Percentiles rank a stretch among this genome's conserved stretches.
Evolutionary conservation across 2,797 vertebrate genomes (phyloP).

Genomic region (Lacerta viridis): DNA sequence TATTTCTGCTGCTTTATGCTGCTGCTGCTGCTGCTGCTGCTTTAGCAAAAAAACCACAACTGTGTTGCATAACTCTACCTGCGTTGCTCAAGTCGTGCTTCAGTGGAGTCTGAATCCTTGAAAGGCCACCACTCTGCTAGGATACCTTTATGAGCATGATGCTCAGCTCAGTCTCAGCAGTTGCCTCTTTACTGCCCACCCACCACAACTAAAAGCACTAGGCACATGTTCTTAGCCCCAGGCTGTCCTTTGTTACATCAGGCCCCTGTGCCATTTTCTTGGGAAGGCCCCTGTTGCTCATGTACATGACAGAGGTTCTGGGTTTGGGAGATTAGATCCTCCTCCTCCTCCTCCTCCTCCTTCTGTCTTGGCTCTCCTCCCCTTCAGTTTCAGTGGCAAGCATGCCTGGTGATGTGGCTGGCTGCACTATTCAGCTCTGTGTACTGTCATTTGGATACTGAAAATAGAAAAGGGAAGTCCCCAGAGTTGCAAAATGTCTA

Average conservation of each 20-base stretch:
- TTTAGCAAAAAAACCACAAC: background rate
- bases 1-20: background rate
- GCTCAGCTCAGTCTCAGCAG: background rate
- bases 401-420: too few relatives aligned
- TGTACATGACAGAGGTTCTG: background rate
- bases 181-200: background rate
- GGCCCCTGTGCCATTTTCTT: background rate
- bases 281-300: background rate
- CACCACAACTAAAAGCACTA: background rate
- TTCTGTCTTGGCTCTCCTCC: background rate
- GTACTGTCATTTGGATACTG: too few relatives aligned
- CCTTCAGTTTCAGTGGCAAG: background rate
- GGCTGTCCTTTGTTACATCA: background rate
- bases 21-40: background rate
- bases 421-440: too few relatives aligned
- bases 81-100: background rate
- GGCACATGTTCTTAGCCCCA: background rate
- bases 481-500: background rate
- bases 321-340: background rate
- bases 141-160: background rate
- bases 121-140: background rate
- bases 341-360: background rate
- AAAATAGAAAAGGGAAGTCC: background rate
- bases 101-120: background rate
- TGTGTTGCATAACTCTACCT: background rate